A percentile compares a stretch with the other conserved stretches of the same genome.
Conservation (phyloP, 2,797 vertebrate species). For the Synanceia verrucosa region DNA sequence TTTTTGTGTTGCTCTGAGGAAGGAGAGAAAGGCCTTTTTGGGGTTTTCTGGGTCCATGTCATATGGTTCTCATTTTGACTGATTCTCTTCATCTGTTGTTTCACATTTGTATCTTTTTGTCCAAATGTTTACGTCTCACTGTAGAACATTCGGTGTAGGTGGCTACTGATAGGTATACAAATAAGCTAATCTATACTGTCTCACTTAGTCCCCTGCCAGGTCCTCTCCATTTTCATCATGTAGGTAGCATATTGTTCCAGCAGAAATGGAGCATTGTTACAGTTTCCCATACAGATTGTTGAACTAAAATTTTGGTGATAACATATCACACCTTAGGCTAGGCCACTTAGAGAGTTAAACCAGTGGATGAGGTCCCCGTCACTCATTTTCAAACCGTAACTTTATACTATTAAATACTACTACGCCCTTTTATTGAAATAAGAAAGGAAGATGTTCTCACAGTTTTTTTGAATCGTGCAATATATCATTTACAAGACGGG, state of each 20-base stretch:
- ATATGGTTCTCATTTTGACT: conserved; percentile 38
- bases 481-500: no score
- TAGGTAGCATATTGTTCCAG: conserved; percentile 14
- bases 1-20: conserved; percentile 29
- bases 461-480: no score
- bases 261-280: conserved; percentile 40
- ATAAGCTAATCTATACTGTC: conserved; percentile 5
- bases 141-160: conserved; percentile 28
- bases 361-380: neutral
- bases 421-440: neutral
- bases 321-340: conserved; percentile 4
- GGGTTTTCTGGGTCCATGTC: conserved; percentile 27
- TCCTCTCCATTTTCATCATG: conserved; percentile 10
- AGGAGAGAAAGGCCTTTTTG: conserved; percentile 34
- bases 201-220: conserved; percentile 11
- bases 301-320: conserved; percentile 11
- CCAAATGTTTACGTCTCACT: conserved; percentile 66
- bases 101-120: conserved; percentile 39
- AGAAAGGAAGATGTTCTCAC: neutral
- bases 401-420: neutral
- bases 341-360: conserved; percentile 11
- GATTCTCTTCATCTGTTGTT: conserved; percentile 36
- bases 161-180: conserved; percentile 25
- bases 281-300: conserved; percentile 14
- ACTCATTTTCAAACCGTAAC: neutral